These are phyloP conservation scores for Semibalanus balanoides DNA, from an alignment of 1,140 invertebrate species.

Conservation along the genomic window DNA sequence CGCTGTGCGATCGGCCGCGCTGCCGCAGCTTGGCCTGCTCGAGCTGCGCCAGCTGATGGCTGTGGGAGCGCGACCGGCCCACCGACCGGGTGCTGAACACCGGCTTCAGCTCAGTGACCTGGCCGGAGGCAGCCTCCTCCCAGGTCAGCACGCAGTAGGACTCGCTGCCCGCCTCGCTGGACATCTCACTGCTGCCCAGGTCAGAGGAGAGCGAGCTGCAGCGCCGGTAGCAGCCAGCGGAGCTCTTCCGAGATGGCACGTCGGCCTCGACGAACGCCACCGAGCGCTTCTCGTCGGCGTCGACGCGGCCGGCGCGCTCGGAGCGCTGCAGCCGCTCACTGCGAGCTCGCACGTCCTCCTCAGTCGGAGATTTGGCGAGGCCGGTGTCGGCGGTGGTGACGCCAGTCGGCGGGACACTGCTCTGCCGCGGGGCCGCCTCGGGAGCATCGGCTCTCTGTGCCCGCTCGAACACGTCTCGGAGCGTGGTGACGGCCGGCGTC, in stretches of 20 bases:
- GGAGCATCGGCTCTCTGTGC: too few species aligned
- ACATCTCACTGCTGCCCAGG: neutral
- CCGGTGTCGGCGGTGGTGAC: too few species aligned
- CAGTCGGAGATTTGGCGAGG: too few species aligned
- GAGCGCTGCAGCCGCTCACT: too few species aligned
- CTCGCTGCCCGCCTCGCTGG: neutral
- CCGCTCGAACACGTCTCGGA: too few species aligned
- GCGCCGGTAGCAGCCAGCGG: neutral
- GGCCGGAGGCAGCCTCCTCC: neutral
- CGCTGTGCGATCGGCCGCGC: neutral
- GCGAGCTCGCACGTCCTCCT: too few species aligned
- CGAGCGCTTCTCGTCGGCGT: too few species aligned
- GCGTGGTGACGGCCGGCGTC: too few species aligned
- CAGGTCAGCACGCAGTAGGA: neutral
- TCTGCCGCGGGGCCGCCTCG: too few species aligned
- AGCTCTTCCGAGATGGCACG: neutral
- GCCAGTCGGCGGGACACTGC: too few species aligned
- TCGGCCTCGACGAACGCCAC: too few species aligned
- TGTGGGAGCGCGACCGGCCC: neutral
- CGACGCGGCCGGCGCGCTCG: too few species aligned
- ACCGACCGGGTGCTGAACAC: neutral
- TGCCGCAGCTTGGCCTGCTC: neutral
- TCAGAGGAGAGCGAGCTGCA: neutral
- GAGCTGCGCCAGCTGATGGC: neutral
- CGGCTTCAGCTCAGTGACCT: neutral